A percentile compares a stretch with the other conserved stretches of the same genome.
Evolutionary conservation across 2,113 vertebrate genomes (phyloP).

Genomic region (Phrynosoma platyrhinos): DNA sequence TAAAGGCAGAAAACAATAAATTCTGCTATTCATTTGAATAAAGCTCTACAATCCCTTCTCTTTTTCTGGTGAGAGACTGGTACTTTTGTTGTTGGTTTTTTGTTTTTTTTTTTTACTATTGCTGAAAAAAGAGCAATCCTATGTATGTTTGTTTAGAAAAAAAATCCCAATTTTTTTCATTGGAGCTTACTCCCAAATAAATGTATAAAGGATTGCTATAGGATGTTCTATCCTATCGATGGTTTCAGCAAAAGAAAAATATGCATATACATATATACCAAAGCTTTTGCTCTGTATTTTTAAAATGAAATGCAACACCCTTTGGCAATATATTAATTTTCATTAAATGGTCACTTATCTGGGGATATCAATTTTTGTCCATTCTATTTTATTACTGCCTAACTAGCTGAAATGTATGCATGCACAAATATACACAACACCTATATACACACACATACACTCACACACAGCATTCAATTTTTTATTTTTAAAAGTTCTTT

Average conservation of each 20-base stretch:
- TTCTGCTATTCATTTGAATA: conserved; percentile 93
- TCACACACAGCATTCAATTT: conserved; percentile 48
- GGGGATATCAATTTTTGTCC: conserved; percentile 66
- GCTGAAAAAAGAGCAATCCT: background rate
- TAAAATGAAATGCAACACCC: conserved; percentile 62
- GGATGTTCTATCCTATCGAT: background rate
- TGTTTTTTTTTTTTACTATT: conserved; percentile 67
- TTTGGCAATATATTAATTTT: conserved; percentile 75
- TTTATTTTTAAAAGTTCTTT: conserved; percentile 47
- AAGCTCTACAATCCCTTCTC: conserved; percentile 70
- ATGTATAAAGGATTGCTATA: background rate
- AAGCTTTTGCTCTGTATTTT: conserved; percentile 61
- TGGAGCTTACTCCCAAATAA: background rate
- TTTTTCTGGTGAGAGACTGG: conserved; percentile 71
- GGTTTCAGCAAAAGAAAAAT: conserved; percentile 57
- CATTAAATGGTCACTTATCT: conserved; percentile 74
- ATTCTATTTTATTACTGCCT: conserved; percentile 70
- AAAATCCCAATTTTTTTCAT: background rate
- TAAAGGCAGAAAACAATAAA: conserved; percentile 87
- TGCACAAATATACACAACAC: background rate
- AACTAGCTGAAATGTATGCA: conserved; percentile 58
- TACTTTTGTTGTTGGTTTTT: conserved; percentile 70
- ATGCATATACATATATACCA: conserved; percentile 19
- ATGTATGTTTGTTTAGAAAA: background rate
- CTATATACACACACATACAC: conserved; percentile 46